Evolutionary conservation across 2,113 vertebrate species (phyloP).

Genomic region (Phalacrocorax aristotelis): DNA sequence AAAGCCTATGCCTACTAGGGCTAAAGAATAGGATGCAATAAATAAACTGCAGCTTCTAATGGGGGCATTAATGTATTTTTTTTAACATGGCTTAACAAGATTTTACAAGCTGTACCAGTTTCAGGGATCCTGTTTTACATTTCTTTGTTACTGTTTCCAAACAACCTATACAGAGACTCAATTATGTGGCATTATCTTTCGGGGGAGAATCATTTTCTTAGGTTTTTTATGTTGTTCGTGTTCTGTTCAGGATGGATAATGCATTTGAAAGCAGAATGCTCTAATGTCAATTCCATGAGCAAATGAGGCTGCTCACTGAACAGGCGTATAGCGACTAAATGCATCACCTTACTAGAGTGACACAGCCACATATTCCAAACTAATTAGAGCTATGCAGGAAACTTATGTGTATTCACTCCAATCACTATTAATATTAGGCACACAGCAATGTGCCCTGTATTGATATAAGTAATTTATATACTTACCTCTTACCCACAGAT

Average conservation of each 20-base stretch:
- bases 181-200: slow-evolving; percentile 75
- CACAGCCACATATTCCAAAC: background rate
- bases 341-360: background rate
- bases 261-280: slow-evolving; percentile 57
- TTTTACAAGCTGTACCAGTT: slow-evolving; percentile 82
- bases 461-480: background rate
- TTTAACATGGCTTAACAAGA: slow-evolving; percentile 79
- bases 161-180: slow-evolving; percentile 76
- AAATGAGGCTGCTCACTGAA: slow-evolving; percentile 23
- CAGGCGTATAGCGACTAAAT: background rate
- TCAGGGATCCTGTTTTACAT: slow-evolving; percentile 80
- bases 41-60: slow-evolving; percentile 82
- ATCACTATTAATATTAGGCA: background rate
- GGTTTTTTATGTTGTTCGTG: slow-evolving; percentile 60
- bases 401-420: background rate
- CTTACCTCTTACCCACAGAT: background rate
- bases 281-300: slow-evolving; percentile 17
- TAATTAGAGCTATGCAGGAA: background rate
- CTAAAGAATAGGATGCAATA: slow-evolving; percentile 78
- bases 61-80: slow-evolving; percentile 78
- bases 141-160: slow-evolving; percentile 79
- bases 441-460: background rate
- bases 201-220: slow-evolving; percentile 68
- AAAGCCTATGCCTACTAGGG: slow-evolving; percentile 62
- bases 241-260: slow-evolving; percentile 63